These are phyloP conservation scores for Atlantisia rogersi DNA, from an alignment of 2,113 vertebrate genomes.

Conservation along the genomic window DNA sequence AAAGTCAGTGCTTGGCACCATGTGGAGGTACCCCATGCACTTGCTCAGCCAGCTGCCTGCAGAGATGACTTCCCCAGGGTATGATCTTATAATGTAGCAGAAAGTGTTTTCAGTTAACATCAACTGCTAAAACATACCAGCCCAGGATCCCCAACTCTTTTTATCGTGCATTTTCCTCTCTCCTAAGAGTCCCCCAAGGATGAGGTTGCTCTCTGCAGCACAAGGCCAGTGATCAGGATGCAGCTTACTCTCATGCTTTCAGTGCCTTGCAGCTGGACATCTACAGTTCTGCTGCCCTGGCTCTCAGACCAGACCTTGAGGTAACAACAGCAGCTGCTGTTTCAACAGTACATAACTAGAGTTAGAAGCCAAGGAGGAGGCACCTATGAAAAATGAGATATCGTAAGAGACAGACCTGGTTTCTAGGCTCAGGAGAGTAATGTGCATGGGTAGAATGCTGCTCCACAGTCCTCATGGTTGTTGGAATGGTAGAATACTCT, in stretches of 20 bases:
- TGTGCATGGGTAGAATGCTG: accelerated
- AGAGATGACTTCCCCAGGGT: not conserved
- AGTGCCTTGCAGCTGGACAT: not conserved
- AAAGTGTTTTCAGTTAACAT: not conserved
- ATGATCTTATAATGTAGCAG: accelerated
- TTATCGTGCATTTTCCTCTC: not conserved
- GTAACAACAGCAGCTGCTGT: not conserved
- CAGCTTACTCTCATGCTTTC: not conserved
- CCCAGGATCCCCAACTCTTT: not conserved
- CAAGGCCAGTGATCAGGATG: not conserved
- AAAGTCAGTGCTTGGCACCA: not conserved
- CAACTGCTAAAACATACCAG: not conserved
- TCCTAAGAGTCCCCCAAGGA: not conserved
- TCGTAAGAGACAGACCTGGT: not conserved
- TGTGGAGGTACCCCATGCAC: not conserved
- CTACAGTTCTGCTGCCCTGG: not conserved
- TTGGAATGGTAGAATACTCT: not conserved
- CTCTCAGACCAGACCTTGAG: not conserved
- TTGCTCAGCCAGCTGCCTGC: not conserved
- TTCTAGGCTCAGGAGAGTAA: not conserved
- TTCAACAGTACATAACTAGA: not conserved
- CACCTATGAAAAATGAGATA: not conserved
- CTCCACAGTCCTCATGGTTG: not conserved
- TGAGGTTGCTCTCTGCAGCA: not conserved
- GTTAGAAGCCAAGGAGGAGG: not conserved